Evolutionary conservation across 2,113 vertebrate genomes (phyloP).

Genomic region (Columba janthina): DNA sequence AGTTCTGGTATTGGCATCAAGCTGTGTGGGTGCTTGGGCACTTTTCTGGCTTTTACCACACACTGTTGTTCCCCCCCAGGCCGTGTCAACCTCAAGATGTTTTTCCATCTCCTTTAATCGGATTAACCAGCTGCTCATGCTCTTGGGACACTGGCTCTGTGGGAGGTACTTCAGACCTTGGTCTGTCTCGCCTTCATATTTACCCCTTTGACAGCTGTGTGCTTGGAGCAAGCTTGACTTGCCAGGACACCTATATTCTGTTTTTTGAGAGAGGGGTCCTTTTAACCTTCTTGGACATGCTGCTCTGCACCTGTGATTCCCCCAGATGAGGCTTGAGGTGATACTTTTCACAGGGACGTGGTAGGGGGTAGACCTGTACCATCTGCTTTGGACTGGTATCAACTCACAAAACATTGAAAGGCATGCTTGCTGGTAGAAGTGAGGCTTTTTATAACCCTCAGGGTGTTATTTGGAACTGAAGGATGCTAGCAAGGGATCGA

Average conservation of each 20-base stretch:
- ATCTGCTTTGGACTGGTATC: background rate
- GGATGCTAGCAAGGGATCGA: background rate
- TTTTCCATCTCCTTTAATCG: slow-evolving; percentile 39
- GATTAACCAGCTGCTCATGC: slow-evolving; percentile 45
- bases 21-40: fast-evolving
- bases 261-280: background rate
- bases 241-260: background rate
- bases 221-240: background rate
- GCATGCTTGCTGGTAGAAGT: background rate
- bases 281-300: background rate
- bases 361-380: background rate
- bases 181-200: background rate
- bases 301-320: background rate
- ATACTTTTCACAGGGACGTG: background rate
- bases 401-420: background rate
- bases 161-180: background rate
- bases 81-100: background rate
- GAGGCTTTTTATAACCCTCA: background rate
- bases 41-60: background rate
- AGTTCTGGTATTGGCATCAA: background rate
- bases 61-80: background rate
- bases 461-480: background rate
- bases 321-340: background rate
- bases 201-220: background rate
- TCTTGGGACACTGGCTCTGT: background rate